Percentiles rank a stretch among this genome's conserved stretches.
These are phyloP conservation scores for Lagenorhynchus albirostris DNA, from an alignment of 2,113 vertebrate species.

Conservation along the genomic window DNA sequence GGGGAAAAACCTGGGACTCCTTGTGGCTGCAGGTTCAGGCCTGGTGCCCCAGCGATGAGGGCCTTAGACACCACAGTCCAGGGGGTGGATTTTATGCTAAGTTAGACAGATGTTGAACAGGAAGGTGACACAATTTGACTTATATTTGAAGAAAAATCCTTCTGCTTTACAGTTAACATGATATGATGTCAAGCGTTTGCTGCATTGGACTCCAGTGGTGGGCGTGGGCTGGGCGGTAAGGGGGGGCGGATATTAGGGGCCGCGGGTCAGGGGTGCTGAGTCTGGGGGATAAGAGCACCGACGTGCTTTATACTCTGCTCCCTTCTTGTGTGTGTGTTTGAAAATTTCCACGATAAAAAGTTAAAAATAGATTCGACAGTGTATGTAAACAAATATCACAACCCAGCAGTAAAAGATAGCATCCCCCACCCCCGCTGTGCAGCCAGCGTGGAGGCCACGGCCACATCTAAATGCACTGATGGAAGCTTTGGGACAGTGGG, in stretches of 20 bases:
- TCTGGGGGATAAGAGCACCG: background rate
- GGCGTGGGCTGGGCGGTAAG: background rate
- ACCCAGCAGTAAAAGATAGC: background rate
- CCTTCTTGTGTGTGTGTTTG: background rate
- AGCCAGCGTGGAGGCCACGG: background rate
- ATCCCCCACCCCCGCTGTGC: background rate
- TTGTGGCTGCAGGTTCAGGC: background rate
- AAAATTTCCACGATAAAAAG: background rate
- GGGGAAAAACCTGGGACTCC: background rate
- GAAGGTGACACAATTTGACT: background rate
- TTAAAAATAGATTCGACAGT: background rate
- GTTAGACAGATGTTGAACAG: background rate
- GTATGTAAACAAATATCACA: background rate
- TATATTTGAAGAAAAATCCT: background rate
- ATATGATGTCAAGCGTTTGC: background rate
- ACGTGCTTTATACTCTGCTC: background rate
- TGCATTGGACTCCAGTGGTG: background rate
- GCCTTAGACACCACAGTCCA: background rate
- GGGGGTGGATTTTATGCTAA: background rate
- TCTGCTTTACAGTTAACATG: background rate
- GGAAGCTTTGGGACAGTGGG: background rate
- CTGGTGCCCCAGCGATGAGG: background rate
- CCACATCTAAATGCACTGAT: background rate
- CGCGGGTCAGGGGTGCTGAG: background rate
- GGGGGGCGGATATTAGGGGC: too few species aligned